Evolutionary conservation across 1,140 invertebrate genomes (phyloP).

Genomic region (Aphelinus atriplicis): DNA sequence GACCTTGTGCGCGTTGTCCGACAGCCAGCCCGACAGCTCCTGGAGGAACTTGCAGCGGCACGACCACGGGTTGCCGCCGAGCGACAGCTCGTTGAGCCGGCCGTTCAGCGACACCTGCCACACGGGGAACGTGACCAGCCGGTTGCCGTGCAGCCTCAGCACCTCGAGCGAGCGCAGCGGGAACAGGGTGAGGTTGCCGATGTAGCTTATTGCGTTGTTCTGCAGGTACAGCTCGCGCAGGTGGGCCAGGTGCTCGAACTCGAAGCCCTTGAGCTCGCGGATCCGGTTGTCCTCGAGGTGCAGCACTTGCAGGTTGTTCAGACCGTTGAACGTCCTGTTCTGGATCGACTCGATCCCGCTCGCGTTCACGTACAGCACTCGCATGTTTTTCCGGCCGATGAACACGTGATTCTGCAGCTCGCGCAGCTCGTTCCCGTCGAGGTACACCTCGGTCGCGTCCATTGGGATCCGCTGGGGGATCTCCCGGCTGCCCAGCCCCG

Average conservation of each 20-base stretch:
- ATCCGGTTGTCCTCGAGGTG: slow-evolving; percentile 89
- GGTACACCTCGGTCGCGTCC: slow-evolving; percentile 91
- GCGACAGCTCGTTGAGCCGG: slow-evolving; percentile 75
- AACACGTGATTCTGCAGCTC: slow-evolving; percentile 89
- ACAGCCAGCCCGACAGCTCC: slow-evolving; percentile 84
- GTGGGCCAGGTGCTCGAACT: slow-evolving; percentile 86
- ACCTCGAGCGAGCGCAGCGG: slow-evolving; percentile 82
- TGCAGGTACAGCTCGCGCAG: slow-evolving; percentile 87
- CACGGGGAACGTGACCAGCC: slow-evolving; percentile 80
- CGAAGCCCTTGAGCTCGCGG: slow-evolving; percentile 83
- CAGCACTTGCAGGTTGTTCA: slow-evolving; percentile 81
- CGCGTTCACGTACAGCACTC: slow-evolving; percentile 85
- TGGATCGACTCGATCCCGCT: slow-evolving; percentile 87
- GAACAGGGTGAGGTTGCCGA: slow-evolving; percentile 83
- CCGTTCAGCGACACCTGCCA: slow-evolving; percentile 84
- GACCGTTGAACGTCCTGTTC: slow-evolving; percentile 91
- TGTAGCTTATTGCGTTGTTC: slow-evolving; percentile 82
- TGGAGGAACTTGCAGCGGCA: slow-evolving; percentile 91
- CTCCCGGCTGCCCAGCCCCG: slow-evolving; percentile 76
- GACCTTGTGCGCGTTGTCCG: slow-evolving; percentile 82
- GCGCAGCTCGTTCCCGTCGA: slow-evolving; percentile 88
- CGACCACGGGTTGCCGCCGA: slow-evolving; percentile 87
- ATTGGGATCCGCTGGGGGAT: slow-evolving; percentile 89
- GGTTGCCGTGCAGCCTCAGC: slow-evolving; percentile 86
- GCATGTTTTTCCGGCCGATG: slow-evolving; percentile 90